These are phyloP conservation scores for Bombus confusus DNA, from an alignment of 1,140 invertebrate genomes.

Conservation along the genomic window DNA sequence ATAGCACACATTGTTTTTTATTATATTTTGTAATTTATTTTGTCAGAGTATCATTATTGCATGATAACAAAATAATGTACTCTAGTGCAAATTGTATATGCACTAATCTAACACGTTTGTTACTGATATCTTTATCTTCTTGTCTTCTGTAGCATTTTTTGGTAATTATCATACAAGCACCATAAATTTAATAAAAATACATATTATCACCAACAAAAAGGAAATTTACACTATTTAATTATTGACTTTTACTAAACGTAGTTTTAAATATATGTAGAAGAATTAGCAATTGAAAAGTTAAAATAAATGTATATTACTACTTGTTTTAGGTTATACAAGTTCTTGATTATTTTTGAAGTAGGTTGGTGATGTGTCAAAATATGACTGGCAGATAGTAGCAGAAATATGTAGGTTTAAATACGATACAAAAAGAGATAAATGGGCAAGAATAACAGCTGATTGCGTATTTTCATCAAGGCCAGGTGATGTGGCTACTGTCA, in stretches of 20 bases:
- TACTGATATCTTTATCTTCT: constrained; percentile 10
- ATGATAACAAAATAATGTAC: constrained; percentile 11
- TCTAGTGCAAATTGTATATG: constrained; percentile 11
- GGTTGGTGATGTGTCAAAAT: constrained; percentile 41
- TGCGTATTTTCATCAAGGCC: constrained; percentile 70
- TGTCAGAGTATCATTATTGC: constrained; percentile 26
- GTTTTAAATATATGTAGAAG: neutral
- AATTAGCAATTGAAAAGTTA: constrained; percentile 4
- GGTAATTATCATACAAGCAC: neutral
- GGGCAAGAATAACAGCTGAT: constrained; percentile 60
- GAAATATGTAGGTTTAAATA: constrained; percentile 3
- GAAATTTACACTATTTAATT: neutral
- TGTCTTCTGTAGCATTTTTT: constrained; percentile 26
- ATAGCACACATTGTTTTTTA: constrained; percentile 63
- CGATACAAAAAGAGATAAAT: constrained; percentile 38
- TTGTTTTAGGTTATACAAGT: constrained; percentile 29
- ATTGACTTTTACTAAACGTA: neutral
- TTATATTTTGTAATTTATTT: constrained; percentile 40
- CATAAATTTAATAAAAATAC: constrained; percentile 17
- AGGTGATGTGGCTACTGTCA: constrained; percentile 73
- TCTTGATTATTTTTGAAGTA: constrained; percentile 21
- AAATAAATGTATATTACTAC: neutral
- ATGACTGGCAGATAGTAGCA: constrained; percentile 17
- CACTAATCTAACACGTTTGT: constrained; percentile 3
- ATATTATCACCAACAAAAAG: neutral